These are phyloP conservation scores for Eilema depressum DNA, from an alignment of 2,888 invertebrate species.

Conservation along the genomic window DNA sequence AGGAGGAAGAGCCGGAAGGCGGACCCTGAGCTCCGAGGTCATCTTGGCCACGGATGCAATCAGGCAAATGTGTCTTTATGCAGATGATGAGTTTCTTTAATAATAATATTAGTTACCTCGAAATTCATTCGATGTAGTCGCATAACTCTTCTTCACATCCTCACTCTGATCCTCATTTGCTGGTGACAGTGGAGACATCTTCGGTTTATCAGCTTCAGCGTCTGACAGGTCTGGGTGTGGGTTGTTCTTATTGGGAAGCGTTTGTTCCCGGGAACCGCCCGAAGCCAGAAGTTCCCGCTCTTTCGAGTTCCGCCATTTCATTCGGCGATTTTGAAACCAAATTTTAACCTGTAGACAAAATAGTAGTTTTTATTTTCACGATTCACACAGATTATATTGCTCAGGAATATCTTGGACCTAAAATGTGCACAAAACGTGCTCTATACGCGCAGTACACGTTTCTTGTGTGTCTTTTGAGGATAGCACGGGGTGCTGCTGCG, in stretches of 20 bases:
- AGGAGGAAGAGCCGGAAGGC: too few species aligned
- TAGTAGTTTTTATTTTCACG: background rate
- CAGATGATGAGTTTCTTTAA: too few species aligned
- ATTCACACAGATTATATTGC: too few species aligned
- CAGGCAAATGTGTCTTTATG: too few species aligned
- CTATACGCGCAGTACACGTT: too few species aligned
- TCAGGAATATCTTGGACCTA: too few species aligned
- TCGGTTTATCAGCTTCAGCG: conserved; percentile 93
- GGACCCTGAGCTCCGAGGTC: too few species aligned
- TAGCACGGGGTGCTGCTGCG: too few species aligned
- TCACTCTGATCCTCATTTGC: conserved; percentile 71
- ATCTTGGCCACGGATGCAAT: too few species aligned
- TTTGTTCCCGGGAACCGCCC: conserved; percentile 97
- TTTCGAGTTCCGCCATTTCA: conserved; percentile 99
- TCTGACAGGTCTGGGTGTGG: conserved; percentile 98
- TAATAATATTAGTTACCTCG: conserved; percentile 48
- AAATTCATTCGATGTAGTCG: conserved; percentile 63
- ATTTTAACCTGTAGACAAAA: conserved; percentile 86
- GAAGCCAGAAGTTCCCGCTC: conserved; percentile 97
- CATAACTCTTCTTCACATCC: conserved; percentile 70
- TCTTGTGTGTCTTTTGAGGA: too few species aligned
- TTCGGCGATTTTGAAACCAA: conserved; percentile 98
- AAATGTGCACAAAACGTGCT: too few species aligned
- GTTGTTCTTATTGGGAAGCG: conserved; percentile 98
- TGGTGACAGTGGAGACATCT: conserved; percentile 88